phyloP scores from a whole-genome alignment of 2,797 vertebrate genomes.

The Peromyscus melanophrys region DNA sequence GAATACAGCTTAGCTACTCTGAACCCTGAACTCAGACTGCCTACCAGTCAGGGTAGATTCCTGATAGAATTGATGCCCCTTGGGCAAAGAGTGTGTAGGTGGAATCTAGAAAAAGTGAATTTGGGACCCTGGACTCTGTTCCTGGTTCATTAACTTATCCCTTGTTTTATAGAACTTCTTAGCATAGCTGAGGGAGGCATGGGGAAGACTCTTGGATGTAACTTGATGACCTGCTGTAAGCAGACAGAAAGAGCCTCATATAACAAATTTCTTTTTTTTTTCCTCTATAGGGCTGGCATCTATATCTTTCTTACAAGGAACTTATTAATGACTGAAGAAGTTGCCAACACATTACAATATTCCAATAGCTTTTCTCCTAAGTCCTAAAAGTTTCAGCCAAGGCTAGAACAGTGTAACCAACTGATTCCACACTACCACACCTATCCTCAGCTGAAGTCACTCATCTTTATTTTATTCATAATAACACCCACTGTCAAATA shows the following conservation, averaged over 20 bases:
- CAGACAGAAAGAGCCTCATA: neutral
- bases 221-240: neutral
- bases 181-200: neutral
- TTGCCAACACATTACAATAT: neutral
- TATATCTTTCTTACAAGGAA: neutral
- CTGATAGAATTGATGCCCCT: neutral
- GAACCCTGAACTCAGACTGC: neutral
- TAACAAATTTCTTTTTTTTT: neutral
- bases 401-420: neutral
- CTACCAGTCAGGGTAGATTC: neutral
- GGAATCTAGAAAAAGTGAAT: neutral
- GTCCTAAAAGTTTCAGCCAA: neutral
- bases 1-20: too few relatives aligned
- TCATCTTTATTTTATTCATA: neutral
- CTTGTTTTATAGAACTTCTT: neutral
- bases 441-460: neutral
- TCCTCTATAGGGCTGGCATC: neutral
- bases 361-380: neutral
- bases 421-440: neutral
- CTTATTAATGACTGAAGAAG: neutral
- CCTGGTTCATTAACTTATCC: neutral
- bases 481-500: neutral
- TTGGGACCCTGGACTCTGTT: neutral
- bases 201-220: neutral
- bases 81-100: neutral